Evolutionary conservation across 2,113 vertebrate species (phyloP), one percentile per base, ranked within the genome.

Genomic region (Mesembrinibis cayennensis): DNA sequence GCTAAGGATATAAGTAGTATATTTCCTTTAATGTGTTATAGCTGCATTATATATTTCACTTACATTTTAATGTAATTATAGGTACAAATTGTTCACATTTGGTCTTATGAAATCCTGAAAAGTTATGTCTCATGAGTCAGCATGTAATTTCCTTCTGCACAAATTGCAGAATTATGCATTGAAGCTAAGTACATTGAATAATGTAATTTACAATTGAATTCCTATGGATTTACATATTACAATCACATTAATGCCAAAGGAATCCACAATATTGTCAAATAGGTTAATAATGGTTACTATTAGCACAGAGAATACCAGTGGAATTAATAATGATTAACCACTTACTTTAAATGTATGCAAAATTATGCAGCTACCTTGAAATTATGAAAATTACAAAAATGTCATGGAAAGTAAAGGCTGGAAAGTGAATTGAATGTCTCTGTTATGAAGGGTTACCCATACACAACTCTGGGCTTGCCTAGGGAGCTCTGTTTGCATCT

Each of bases 171-270:
- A 96, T 96, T 97, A 96, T 87, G 90, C 80, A 87, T 26, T 65
- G 89, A 73, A 86, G 72, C 83, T 83, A 91, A 95, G 88, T 83
- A 72, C 82, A 45, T 82, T 52, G 83, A 95, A 90, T 92, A 92
- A 95, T 86, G 92, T 79, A 91, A 97, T 95, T 97, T 91, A 81
- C 95, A 94, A 82, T 72, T 96, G 92, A 91, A 95, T 94, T 96
- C 93, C 63, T 90, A 86, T 94, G 88, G 93, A 96, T 96, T 94
- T 96, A 82, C 82, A 67, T 97, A 88, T 91, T 94, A 90, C 89
- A 96, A 96, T 95, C 89, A 73, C 83, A 87, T 95, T 96, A 95
- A 92, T 89, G 74, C 87, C 74, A 52, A 86, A 94, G 71, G 90
- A 96, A 93, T 94, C 93, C 78, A 94, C 82, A 87, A 40, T 89